These are phyloP conservation scores for Sylvietta virens DNA, from an alignment of 2,113 vertebrate species.

Conservation along the genomic window DNA sequence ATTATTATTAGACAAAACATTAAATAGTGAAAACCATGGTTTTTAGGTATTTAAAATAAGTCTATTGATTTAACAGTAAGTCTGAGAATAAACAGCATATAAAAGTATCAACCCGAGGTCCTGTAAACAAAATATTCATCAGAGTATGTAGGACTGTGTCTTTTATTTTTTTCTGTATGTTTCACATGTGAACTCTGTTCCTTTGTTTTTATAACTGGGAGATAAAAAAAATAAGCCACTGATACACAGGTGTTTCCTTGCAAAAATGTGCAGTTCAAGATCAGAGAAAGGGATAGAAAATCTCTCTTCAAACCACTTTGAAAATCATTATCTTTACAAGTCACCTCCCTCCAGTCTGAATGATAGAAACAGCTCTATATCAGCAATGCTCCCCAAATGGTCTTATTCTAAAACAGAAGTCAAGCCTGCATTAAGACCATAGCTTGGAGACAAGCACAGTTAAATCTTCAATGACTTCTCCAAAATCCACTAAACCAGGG, in stretches of 20 bases:
- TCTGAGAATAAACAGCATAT: not conserved
- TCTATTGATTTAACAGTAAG: not conserved
- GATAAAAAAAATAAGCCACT: not conserved
- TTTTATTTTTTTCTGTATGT: not conserved
- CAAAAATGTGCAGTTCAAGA: not conserved
- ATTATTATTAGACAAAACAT: not conserved
- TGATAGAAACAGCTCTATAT: not conserved
- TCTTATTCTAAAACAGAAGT: not conserved
- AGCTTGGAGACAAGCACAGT: not conserved
- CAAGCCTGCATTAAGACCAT: not conserved
- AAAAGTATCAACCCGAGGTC: not conserved
- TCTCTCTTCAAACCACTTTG: not conserved
- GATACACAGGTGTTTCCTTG: fast-evolving
- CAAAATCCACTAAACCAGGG: not conserved
- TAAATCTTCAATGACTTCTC: not conserved
- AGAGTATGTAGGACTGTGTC: not conserved
- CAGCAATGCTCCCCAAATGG: not conserved
- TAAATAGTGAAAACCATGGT: not conserved
- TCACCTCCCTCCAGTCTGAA: not conserved
- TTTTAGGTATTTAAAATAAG: not conserved
- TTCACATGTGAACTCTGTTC: not conserved
- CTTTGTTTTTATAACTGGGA: not conserved
- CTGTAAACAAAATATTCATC: not conserved
- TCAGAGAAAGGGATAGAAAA: not conserved
- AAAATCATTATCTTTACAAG: not conserved